phyloP scores from a whole-genome alignment of 35 echinoderm and acorn worm genomes.

The Eucidaris tribuloides region DNA sequence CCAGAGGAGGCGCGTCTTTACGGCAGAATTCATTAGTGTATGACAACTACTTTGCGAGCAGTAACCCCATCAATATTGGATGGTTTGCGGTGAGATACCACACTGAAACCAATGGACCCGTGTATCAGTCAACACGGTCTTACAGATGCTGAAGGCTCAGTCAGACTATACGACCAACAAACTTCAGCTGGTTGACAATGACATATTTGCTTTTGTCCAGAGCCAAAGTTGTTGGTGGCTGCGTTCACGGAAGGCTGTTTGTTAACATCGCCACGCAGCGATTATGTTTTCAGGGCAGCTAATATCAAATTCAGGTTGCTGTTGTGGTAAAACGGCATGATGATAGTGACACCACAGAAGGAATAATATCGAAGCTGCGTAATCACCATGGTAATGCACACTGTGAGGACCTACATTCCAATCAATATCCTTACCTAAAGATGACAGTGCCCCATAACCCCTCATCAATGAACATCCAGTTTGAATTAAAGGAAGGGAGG shows the following conservation, averaged over 20 bases:
- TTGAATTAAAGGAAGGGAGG: conserved; percentile 72
- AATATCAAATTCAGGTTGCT: conserved; percentile 69
- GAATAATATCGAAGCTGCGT: conserved; percentile 86
- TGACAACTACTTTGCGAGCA: conserved; percentile 79
- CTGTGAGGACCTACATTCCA: conserved; percentile 65
- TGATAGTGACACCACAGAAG: conserved; percentile 81
- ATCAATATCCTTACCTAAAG: conserved; percentile 93
- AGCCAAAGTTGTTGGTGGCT: conserved; percentile 81
- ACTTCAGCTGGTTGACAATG: conserved; percentile 91
- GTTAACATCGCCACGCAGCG: conserved; percentile 61
- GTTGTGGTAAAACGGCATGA: conserved; percentile 83
- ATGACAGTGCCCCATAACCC: conserved; percentile 84
- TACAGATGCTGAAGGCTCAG: conserved; percentile 88
- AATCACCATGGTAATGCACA: conserved; percentile 67
- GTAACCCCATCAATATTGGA: conserved; percentile 67
- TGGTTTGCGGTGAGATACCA: conserved; percentile 75
- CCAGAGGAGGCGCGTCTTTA: conserved; percentile 57
- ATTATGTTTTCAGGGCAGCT: conserved; percentile 88
- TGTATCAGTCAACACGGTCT: conserved; percentile 73
- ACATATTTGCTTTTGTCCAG: conserved; percentile 77
- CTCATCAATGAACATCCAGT: conserved; percentile 74
- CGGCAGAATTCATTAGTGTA: conserved; percentile 58
- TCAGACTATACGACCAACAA: conserved; percentile 70
- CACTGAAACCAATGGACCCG: conserved; percentile 81
- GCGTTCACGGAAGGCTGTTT: conserved; percentile 64